Conservation (phyloP, 2,113 vertebrate genomes). For the Rhynchomys soricoides region DNA sequence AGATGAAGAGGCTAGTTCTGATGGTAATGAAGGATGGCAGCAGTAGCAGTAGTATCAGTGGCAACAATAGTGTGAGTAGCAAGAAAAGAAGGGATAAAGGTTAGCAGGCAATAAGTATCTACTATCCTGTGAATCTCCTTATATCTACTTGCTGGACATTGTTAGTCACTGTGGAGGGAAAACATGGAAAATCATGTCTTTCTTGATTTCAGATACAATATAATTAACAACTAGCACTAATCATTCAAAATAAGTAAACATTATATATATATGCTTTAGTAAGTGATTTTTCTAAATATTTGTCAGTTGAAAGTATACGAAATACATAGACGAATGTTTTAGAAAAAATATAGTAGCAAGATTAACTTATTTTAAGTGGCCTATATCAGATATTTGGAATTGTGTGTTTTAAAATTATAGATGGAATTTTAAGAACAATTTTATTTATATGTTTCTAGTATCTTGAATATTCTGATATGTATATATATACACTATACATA, state of each 20-base stretch:
- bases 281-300: neutral
- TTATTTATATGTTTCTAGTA: neutral
- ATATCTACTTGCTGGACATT: neutral
- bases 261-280: neutral
- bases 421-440: neutral
- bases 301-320: neutral
- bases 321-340: neutral
- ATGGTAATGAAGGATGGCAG: neutral
- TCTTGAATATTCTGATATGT: neutral
- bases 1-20: neutral
- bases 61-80: neutral
- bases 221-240: neutral
- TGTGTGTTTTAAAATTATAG: neutral
- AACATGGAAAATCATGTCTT: neutral
- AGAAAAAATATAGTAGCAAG: neutral
- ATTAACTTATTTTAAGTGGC: neutral
- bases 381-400: neutral
- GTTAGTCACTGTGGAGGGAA: neutral
- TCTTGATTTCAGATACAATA: neutral
- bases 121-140: neutral
- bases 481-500: neutral
- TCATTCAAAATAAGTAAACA: neutral
- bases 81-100: neutral
- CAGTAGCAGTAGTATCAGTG: neutral
- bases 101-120: neutral